Percentiles rank a stretch among this genome's conserved stretches.
Conservation (phyloP, 1,140 invertebrate genomes). For the Reticulitermes speratus region DNA sequence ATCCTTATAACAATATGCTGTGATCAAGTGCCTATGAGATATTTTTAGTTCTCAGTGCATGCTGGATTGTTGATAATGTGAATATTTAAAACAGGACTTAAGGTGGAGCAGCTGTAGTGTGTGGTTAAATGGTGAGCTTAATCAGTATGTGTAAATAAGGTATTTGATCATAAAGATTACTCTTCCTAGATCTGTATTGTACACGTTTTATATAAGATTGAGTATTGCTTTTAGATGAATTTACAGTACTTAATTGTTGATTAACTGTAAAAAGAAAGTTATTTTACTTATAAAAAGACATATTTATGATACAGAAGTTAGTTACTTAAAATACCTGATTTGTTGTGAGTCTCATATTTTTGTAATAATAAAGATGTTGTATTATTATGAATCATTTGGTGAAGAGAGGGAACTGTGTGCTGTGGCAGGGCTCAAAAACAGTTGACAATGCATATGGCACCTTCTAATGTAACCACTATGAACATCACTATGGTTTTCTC, state of each 20-base stretch:
- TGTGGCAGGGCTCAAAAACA: too few species aligned
- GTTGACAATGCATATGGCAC: too few species aligned
- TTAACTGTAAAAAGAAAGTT: neutral
- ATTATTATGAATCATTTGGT: constrained; percentile 2
- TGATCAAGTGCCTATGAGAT: neutral
- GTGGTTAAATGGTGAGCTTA: neutral
- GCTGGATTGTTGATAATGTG: neutral
- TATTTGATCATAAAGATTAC: constrained; percentile 2
- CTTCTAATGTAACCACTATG: too few species aligned
- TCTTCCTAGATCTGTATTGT: constrained; percentile 6
- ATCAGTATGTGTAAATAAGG: neutral
- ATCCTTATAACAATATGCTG: neutral
- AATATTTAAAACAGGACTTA: neutral
- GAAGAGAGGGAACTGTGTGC: neutral
- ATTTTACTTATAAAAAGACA: neutral
- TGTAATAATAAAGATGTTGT: neutral
- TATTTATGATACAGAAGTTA: constrained; percentile 1
- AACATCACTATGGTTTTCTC: too few species aligned
- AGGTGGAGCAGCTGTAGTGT: neutral
- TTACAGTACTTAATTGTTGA: constrained; percentile 17
- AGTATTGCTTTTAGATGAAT: constrained; percentile 5
- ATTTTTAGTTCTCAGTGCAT: neutral
- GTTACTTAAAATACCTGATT: neutral
- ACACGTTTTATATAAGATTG: neutral
- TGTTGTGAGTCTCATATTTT: neutral